phyloP scores from a whole-genome alignment of 2,113 vertebrate genomes.

The Prunella fulvescens region DNA sequence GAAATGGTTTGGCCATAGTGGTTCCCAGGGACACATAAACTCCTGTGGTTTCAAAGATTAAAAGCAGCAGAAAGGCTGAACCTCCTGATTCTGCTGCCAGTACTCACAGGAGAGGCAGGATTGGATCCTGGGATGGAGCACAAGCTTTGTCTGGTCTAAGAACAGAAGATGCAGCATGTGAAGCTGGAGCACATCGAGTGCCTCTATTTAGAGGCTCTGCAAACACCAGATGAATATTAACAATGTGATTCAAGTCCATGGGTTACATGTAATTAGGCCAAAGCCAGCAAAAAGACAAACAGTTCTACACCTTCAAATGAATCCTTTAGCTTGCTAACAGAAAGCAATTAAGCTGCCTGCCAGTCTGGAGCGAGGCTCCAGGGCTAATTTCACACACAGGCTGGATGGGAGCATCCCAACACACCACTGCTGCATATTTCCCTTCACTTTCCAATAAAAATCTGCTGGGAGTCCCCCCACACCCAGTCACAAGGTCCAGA shows the following conservation, averaged over 20 bases:
- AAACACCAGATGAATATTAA: conserved; percentile 53
- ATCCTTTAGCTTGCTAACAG: conserved; percentile 34
- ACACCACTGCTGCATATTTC: neutral
- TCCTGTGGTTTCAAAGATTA: neutral
- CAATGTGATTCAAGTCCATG: neutral
- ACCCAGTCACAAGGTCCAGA: neutral
- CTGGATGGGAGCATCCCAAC: neutral
- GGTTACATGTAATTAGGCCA: conserved; percentile 57
- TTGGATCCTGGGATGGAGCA: neutral
- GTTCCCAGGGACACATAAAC: neutral
- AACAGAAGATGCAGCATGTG: neutral
- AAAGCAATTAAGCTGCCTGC: conserved; percentile 44
- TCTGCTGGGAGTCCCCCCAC: neutral
- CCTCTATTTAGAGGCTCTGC: conserved; percentile 7
- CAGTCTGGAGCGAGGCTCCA: neutral
- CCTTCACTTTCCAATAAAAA: neutral
- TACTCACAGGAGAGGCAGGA: neutral
- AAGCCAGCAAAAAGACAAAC: conserved; percentile 55
- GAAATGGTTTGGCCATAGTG: neutral
- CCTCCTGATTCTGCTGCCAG: neutral
- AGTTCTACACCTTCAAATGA: conserved; percentile 46
- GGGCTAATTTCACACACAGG: neutral
- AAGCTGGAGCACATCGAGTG: conserved; percentile 6
- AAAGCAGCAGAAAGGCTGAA: neutral
- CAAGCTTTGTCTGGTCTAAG: neutral